Evolutionary conservation across 2,797 vertebrate species (phyloP).

Genomic region (Galaxias olidus): DNA sequence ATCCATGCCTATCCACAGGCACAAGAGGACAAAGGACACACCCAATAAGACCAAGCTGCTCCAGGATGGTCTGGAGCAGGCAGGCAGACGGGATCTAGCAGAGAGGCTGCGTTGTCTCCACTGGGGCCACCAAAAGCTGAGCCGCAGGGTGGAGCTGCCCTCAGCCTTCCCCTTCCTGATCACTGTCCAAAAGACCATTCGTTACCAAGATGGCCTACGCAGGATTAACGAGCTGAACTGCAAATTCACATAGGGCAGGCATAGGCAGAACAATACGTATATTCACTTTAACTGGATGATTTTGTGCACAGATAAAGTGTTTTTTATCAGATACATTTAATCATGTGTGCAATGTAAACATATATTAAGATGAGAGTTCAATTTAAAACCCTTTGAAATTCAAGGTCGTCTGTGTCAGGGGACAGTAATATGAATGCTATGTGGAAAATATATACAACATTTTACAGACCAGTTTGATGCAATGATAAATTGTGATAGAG

Average conservation of each 20-base stretch:
- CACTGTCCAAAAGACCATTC: constrained; percentile 77
- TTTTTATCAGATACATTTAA: background rate
- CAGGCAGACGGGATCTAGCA: constrained; percentile 71
- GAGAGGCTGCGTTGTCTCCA: constrained; percentile 75
- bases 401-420: too few relatives aligned
- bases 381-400: too few relatives aligned
- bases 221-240: constrained; percentile 76
- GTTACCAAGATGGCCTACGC: constrained; percentile 71
- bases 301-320: too few relatives aligned
- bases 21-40: constrained; percentile 70
- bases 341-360: too few relatives aligned
- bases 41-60: constrained; percentile 77
- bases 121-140: constrained; percentile 79
- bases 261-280: background rate
- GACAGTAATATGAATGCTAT: too few relatives aligned
- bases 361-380: too few relatives aligned
- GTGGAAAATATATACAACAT: too few relatives aligned
- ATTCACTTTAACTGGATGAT: background rate
- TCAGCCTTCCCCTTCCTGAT: constrained; percentile 81
- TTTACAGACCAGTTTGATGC: too few relatives aligned
- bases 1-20: constrained; percentile 41
- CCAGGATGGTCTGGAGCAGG: constrained; percentile 69
- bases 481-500: too few relatives aligned
- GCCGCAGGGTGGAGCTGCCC: constrained; percentile 73
- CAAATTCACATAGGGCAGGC: constrained; percentile 55